Base-by-base conservation (phyloP, 2,888 invertebrate species). In the Steromphala cineraria region DNA sequence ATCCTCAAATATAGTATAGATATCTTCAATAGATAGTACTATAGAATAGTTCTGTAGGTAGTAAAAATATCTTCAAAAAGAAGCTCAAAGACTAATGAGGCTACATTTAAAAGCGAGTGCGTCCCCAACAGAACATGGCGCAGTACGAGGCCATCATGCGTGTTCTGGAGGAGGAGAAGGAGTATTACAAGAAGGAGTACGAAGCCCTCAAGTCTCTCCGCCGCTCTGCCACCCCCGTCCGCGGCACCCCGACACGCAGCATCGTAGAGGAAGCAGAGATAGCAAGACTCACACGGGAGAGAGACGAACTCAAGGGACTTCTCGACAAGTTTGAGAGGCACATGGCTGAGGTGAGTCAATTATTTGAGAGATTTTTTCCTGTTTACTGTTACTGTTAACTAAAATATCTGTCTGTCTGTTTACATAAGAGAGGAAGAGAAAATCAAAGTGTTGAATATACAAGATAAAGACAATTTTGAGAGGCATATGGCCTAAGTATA, bases 321-420 rank as follows among this genome's bases (percentile, higher is more conserved):
- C 87, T 93, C 56, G 92, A 93, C 83, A 93, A 93, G 85, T 93
- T 93, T 89, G 93, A 93, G 85, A 86, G 93, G 8, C 93, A 93
- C 83, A 92, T 93, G 92, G 90, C 91, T 36, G 93, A 93, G 91
- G 93, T 93, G 82, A 31, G 83, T 53, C 36, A 3, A 46, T 4
- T 24, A 13, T 10, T n/a, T n/a, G n/a, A 46, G 46, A 46, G 1
- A 46, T 46, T 10, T 46, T n/a, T n/a, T n/a, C n/a, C n/a, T n/a
- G n/a, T n/a, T n/a, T n/a, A n/a, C n/a, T n/a, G n/a, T n/a, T n/a
- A n/a, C n/a, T n/a, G n/a, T n/a, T n/a, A n/a, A n/a, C n/a, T n/a
- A n/a, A n/a, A n/a, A n/a, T n/a, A n/a, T n/a, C n/a, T n/a, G n/a
- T n/a, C n/a, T n/a, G n/a, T n/a, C n/a, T n/a, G n/a, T n/a, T n/a